Base-by-base conservation (phyloP, 2,113 vertebrate species). In the Condylura cristata region DNA sequence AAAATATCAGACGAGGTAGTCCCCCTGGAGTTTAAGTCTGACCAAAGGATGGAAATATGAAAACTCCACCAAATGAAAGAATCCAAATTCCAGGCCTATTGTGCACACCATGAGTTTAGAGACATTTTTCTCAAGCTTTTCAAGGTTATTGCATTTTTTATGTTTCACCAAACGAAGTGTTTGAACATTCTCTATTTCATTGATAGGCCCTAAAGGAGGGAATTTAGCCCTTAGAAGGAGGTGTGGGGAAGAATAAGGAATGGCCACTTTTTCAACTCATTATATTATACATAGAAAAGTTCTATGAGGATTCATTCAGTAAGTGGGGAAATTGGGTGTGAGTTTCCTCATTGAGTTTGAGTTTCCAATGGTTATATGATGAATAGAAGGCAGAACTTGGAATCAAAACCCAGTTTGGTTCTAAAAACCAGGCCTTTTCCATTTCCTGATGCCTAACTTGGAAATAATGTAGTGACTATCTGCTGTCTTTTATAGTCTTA, bases 11-110 rank as follows among this genome's bases (percentile, higher is more conserved):
- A 81, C 48, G 4, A 94, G 93, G 91, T 89, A 34, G 91, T 71
- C 96, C 78, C 90, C 68, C 26, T 39, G 76, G 93, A 93, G 93
- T 81, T 95, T 86, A 63, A 84, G 80, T 58, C 91, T 96, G 91
- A 94, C 96, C 72, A 37, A 87, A 97, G 87, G 30, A 81, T 79
- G 76, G 85, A 97, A 95, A 81, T 91, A 91, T 93, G 95, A 96
- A 89, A 94, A 90, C 76, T 82, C 91, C 91, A 95, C 91, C 89
- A 95, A 96, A 66, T 44, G 26, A 94, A 87, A 78, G 70, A 91
- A 72, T 91, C 18, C 37, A 84, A 84, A 82, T 84, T 74, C 60
- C 87, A 90, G 80, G 68, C 80, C 83, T 81, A 22, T 76, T 83
- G 70, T 86, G 75, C 26, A 87, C 26, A 89, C 41, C 48, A 46